Conservation (phyloP, 1,140 invertebrate genomes). For the Ips nitidus region DNA sequence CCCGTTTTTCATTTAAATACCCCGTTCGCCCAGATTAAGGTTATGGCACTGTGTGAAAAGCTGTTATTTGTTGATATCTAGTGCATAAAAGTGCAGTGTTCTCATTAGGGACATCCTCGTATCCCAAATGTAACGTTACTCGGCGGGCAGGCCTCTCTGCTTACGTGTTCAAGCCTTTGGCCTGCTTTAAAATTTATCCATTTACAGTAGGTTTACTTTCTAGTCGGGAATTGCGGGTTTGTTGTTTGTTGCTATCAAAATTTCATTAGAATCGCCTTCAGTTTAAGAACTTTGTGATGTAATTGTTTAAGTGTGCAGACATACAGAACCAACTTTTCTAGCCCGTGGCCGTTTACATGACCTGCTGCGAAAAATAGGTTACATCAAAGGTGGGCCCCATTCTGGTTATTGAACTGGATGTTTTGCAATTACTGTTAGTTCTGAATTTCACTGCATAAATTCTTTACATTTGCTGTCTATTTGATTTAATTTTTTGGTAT, state of each 20-base stretch:
- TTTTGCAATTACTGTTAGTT: conserved; percentile 36
- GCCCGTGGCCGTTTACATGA: conserved; percentile 32
- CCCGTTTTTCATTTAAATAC: conserved; percentile 7
- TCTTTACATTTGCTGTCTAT: neutral
- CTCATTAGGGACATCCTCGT: conserved; percentile 45
- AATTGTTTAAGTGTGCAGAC: conserved; percentile 19
- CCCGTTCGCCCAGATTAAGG: conserved; percentile 34
- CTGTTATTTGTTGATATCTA: conserved; percentile 49
- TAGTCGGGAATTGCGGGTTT: neutral
- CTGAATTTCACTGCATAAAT: conserved; percentile 23
- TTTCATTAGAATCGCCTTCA: neutral
- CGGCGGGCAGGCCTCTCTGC: conserved; percentile 27
- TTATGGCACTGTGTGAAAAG: conserved; percentile 38
- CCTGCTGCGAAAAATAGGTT: conserved; percentile 35
- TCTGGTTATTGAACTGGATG: conserved; percentile 37
- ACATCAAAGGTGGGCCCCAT: conserved; percentile 37
- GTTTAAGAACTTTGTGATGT: conserved; percentile 32
- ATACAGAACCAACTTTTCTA: conserved; percentile 21
- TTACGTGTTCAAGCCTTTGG: conserved; percentile 38
- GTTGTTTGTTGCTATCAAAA: conserved; percentile 10
- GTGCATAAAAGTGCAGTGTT: conserved; percentile 49
- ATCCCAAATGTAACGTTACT: conserved; percentile 49
- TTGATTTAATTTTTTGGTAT: neutral
- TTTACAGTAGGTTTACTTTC: conserved; percentile 5
- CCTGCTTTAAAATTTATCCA: conserved; percentile 16